A percentile compares a stretch with the other conserved stretches of the same genome.
Conservation (phyloP, 2,888 invertebrate species). For the Catocala sponsa region DNA sequence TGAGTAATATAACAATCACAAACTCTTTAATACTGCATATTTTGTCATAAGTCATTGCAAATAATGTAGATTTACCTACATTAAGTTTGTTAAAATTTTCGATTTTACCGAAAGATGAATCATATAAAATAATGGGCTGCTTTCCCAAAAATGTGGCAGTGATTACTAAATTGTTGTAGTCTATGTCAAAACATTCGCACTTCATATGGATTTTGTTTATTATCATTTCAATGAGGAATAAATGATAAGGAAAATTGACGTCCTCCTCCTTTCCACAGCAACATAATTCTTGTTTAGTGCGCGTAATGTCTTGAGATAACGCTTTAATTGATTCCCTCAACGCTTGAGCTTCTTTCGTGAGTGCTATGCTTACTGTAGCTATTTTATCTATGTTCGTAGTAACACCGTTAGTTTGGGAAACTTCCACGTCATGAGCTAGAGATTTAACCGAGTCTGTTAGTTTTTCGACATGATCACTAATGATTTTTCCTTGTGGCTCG, state of each 20-base stretch:
- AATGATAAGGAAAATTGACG: conserved; percentile 78
- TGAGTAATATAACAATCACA: conserved; percentile 68
- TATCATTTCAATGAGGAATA: conserved; percentile 80
- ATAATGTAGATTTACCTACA: conserved; percentile 79
- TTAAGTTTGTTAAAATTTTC: conserved; percentile 74
- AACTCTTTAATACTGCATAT: conserved; percentile 78
- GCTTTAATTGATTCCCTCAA: conserved; percentile 75
- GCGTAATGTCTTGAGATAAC: conserved; percentile 71
- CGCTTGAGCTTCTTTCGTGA: conserved; percentile 79
- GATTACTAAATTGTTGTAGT: conserved; percentile 79
- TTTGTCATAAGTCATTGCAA: conserved; percentile 84
- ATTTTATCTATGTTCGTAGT: conserved; percentile 76
- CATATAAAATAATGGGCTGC: conserved; percentile 75
- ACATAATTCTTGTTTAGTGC: conserved; percentile 68
- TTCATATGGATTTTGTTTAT: conserved; percentile 84
- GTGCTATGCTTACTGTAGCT: conserved; percentile 74
- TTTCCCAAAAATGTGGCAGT: conserved; percentile 78
- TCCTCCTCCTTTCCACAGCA: conserved; percentile 57
- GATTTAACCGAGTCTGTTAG: conserved; percentile 62
- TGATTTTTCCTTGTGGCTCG: conserved; percentile 60
- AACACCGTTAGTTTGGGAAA: conserved; percentile 54
- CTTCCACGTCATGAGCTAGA: conserved; percentile 55
- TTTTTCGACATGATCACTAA: conserved; percentile 65
- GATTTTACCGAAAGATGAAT: conserved; percentile 75
- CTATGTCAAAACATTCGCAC: conserved; percentile 82